Evolutionary conservation across 2,888 invertebrate genomes (phyloP).

Genomic region (Sinodicranocentrus sp.): DNA sequence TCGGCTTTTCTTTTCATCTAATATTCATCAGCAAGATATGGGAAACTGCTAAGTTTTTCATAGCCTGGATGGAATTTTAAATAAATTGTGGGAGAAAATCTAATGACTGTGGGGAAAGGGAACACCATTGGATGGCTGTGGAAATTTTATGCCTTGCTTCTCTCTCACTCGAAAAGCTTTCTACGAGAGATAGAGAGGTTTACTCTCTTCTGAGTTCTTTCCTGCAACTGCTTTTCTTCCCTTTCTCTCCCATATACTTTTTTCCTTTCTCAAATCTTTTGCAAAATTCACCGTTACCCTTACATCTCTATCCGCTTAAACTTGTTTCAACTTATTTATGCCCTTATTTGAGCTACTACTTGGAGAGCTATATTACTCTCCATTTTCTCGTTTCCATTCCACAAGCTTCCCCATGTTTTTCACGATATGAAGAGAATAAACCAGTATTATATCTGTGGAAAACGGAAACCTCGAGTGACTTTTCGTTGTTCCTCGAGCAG

Average conservation of each 20-base stretch:
- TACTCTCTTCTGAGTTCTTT: background rate
- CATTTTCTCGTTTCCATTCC: too few relatives aligned
- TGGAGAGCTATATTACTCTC: background rate
- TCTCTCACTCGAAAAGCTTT: conserved; percentile 52
- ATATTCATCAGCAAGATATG: conserved; percentile 77
- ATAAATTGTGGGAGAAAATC: conserved; percentile 77
- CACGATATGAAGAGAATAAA: too few relatives aligned
- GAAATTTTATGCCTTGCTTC: conserved; percentile 60
- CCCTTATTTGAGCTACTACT: conserved; percentile 19
- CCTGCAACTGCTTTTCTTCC: conserved; percentile 27
- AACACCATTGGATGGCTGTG: conserved; percentile 60
- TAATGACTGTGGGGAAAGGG: conserved; percentile 77
- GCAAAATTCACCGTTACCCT: conserved; percentile 74
- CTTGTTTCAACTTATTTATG: conserved; percentile 64
- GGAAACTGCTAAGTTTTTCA: conserved; percentile 77
- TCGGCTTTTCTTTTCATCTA: conserved; percentile 75
- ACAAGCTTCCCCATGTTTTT: too few relatives aligned
- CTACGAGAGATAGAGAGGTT: background rate
- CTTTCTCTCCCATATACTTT: conserved; percentile 45
- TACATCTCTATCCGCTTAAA: conserved; percentile 72
- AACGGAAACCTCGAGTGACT: too few relatives aligned
- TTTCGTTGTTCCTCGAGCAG: background rate
- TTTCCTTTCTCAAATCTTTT: conserved; percentile 71
- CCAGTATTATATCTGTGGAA: too few relatives aligned
- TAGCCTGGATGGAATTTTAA: conserved; percentile 77